Percentiles rank a stretch among this genome's conserved stretches.
phyloP scores from a whole-genome alignment of 2,113 vertebrate genomes.

The Aldabrachelys gigantea region DNA sequence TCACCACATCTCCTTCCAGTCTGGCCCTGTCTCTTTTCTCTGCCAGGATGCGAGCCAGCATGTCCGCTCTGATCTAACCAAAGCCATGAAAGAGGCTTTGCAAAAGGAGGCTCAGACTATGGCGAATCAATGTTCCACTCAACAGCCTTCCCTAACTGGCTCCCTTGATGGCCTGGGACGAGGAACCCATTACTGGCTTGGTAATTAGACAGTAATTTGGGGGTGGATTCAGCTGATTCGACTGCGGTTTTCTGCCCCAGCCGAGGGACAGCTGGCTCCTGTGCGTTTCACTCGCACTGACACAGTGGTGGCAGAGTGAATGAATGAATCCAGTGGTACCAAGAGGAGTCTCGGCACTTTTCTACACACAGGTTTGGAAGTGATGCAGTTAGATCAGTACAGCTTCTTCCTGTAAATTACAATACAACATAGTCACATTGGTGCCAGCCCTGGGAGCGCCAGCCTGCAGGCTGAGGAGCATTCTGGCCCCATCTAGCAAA shows the following conservation, averaged over 20 bases:
- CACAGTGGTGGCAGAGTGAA: background rate
- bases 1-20: background rate
- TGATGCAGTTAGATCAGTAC: background rate
- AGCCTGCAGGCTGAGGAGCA: no score
- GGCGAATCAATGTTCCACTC: background rate
- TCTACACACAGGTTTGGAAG: no score
- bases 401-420: no score
- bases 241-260: background rate
- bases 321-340: background rate
- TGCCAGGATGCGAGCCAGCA: background rate
- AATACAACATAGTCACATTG: no score
- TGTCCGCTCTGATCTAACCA: background rate
- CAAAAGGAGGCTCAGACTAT: background rate
- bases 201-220: background rate
- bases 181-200: fast-evolving
- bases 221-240: no score
- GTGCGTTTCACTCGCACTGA: background rate
- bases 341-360: background rate
- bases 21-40: background rate
- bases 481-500: no score
- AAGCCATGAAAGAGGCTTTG: background rate
- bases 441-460: no score
- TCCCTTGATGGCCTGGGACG: background rate
- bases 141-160: background rate
- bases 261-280: no score